Evolutionary conservation across 2,113 vertebrate genomes (phyloP), one percentile per base, ranked within the genome.

Genomic region (Misgurnus mizolepis): DNA sequence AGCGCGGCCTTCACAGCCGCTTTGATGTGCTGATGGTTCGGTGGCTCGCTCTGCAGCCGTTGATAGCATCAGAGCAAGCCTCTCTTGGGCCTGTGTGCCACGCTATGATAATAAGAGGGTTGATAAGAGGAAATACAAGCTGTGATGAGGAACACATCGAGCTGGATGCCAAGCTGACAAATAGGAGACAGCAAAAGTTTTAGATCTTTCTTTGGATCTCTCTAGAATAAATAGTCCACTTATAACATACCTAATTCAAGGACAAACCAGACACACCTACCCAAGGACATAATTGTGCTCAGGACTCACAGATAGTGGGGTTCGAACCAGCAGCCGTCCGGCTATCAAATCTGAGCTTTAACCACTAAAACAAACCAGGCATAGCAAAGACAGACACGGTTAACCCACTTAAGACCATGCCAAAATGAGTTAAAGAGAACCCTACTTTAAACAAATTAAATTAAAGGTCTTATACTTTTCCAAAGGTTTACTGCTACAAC

Each of bases 41-140:
- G 79, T 87, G 81, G 84, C 83, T 84, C 91, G 87, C 89, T 86
- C 86, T 88, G 87, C 88, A 89, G 88, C 88, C 89, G 88, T 83
- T 85, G 92, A 93, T 93, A 91, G 79, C 78, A 93, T 92, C 88
- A 86, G 78, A 81, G 73, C 77, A 67, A 73, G 82, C 79, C 87
- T 88, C 50, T 84, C 78, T 80, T 27, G 79, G 88, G 87, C 88
- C 88, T 88, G 88, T 92, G 89, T 88, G 89, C 83, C 72, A 67
- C 85, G 67, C 76, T 65, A 80, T 79, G 88, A 93, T 92, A 91
- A 91, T 87, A 84, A 83, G 81, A 75, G 75, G 67, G 22, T 9
- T 88, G 91, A 91, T 91, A 87, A 92, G 85, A 88, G 82, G 86
- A 89, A 91, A 89, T 85, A 87, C 85, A 86, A 87, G 88, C 89